Evolutionary conservation across 2,888 invertebrate genomes (phyloP).

Genomic region (Amorpha juglandis): DNA sequence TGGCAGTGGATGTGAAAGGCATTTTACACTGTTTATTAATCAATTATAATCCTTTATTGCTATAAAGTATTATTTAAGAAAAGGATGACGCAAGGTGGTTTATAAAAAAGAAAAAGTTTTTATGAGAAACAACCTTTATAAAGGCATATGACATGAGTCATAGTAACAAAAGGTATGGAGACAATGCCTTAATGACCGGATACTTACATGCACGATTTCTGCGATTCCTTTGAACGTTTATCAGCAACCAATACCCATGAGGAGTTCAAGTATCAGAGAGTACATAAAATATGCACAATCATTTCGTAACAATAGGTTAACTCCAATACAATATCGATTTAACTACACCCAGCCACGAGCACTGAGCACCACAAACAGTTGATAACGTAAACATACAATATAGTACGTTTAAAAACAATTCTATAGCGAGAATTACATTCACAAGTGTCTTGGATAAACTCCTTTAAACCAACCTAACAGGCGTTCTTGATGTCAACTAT

Average conservation of each 20-base stretch:
- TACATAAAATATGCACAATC: conserved; percentile 67
- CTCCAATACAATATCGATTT: conserved; percentile 63
- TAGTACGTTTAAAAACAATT: conserved; percentile 54
- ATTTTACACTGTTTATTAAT: neutral
- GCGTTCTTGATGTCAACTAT: neutral
- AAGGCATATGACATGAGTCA: neutral
- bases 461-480: conserved; percentile 35
- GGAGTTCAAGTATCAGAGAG: conserved; percentile 57
- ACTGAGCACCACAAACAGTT: conserved; percentile 50
- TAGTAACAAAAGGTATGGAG: neutral
- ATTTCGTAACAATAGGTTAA: conserved; percentile 67
- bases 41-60: neutral
- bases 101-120: neutral
- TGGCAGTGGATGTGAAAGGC: neutral
- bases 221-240: conserved; percentile 35
- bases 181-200: conserved; percentile 22
- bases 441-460: conserved; percentile 47
- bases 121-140: conserved; percentile 2
- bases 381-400: conserved; percentile 60
- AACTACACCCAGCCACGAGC: conserved; percentile 56
- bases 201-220: conserved; percentile 42
- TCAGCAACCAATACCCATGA: conserved; percentile 53
- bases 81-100: neutral
- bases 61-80: neutral
- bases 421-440: conserved; percentile 41